These are phyloP conservation scores for Exocentrus adspersus DNA, from an alignment of 2,888 invertebrate genomes.

Conservation along the genomic window DNA sequence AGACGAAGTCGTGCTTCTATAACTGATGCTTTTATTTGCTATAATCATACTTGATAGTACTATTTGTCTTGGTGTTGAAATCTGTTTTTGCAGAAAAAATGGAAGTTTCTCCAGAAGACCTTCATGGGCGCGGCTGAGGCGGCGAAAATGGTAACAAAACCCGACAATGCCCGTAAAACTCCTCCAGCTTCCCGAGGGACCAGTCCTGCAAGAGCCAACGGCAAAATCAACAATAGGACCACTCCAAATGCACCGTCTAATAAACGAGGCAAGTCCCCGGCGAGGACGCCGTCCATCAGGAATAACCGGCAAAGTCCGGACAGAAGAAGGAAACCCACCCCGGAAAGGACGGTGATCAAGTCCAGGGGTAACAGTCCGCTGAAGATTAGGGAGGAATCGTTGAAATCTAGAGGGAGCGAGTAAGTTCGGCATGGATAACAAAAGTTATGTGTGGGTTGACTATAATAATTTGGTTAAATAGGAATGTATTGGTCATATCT, in stretches of 20 bases:
- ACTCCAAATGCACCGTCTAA: slow-evolving; percentile 26
- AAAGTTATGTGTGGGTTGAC: too few relatives aligned
- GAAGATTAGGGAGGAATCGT: slow-evolving; percentile 50
- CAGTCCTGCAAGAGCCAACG: slow-evolving; percentile 50
- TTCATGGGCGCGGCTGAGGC: slow-evolving; percentile 27
- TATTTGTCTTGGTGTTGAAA: too few relatives aligned
- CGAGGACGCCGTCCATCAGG: slow-evolving; percentile 26
- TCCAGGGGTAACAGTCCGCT: slow-evolving; percentile 62
- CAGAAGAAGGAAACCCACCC: slow-evolving; percentile 34
- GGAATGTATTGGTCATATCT: too few relatives aligned
- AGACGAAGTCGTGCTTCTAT: too few relatives aligned
- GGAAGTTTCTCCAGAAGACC: slow-evolving; percentile 23
- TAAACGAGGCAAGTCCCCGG: slow-evolving; percentile 33
- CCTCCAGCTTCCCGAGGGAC: slow-evolving; percentile 55
- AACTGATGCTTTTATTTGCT: too few relatives aligned
- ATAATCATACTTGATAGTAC: too few relatives aligned
- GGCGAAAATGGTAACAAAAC: slow-evolving; percentile 53
- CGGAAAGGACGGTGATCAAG: slow-evolving; percentile 34
- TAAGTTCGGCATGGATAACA: slow-evolving; percentile 57
- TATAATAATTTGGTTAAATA: too few relatives aligned
- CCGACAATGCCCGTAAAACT: slow-evolving; percentile 49
- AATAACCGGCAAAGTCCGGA: slow-evolving; percentile 40
- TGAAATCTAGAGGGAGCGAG: slow-evolving; percentile 64
- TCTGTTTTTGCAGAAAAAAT: slow-evolving; percentile 13
- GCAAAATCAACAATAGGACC: slow-evolving; percentile 28